Evolutionary conservation across 2,797 vertebrate species (phyloP).

Genomic region (Selene dorsalis): DNA sequence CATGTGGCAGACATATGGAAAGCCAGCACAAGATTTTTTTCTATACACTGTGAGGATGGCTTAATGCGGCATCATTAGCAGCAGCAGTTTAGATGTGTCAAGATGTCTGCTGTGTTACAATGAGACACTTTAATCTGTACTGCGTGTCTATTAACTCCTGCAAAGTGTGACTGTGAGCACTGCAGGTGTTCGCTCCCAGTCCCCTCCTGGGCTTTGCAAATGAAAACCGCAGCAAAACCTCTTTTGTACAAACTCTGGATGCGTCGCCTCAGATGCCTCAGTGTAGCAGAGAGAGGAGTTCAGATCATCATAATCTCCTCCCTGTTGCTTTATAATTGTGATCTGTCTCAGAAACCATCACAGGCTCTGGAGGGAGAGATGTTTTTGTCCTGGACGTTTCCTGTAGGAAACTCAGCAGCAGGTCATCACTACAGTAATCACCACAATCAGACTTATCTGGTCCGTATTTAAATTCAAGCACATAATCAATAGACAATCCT

Average conservation of each 20-base stretch:
- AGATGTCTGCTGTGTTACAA: slow-evolving; percentile 29
- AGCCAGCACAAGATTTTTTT: neutral
- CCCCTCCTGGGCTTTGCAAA: slow-evolving; percentile 54
- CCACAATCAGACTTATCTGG: slow-evolving; percentile 1
- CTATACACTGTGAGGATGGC: neutral
- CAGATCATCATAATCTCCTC: slow-evolving; percentile 26
- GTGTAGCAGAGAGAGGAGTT: slow-evolving; percentile 28
- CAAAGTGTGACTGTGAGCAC: slow-evolving; percentile 63
- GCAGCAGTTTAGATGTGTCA: slow-evolving; percentile 11
- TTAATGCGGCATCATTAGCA: slow-evolving; percentile 34
- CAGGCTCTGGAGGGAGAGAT: neutral
- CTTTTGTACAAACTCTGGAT: slow-evolving; percentile 41
- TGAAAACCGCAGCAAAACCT: slow-evolving; percentile 66
- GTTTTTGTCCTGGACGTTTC: slow-evolving; percentile 5
- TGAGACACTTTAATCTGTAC: slow-evolving; percentile 53
- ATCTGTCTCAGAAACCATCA: slow-evolving; percentile 12
- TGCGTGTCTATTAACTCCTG: slow-evolving; percentile 59
- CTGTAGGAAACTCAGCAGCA: slow-evolving; percentile 6
- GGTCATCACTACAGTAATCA: slow-evolving; percentile 5
- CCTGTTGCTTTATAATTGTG: slow-evolving; percentile 18
- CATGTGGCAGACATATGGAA: slow-evolving; percentile 15
- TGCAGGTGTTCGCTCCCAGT: slow-evolving; percentile 68
- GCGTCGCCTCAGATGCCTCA: slow-evolving; percentile 34
- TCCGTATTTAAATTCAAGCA: slow-evolving; percentile 37
- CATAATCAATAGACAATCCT: slow-evolving; percentile 58